Evolutionary conservation across 2,113 vertebrate species (phyloP).

Genomic region (Oceanodroma tethys): DNA sequence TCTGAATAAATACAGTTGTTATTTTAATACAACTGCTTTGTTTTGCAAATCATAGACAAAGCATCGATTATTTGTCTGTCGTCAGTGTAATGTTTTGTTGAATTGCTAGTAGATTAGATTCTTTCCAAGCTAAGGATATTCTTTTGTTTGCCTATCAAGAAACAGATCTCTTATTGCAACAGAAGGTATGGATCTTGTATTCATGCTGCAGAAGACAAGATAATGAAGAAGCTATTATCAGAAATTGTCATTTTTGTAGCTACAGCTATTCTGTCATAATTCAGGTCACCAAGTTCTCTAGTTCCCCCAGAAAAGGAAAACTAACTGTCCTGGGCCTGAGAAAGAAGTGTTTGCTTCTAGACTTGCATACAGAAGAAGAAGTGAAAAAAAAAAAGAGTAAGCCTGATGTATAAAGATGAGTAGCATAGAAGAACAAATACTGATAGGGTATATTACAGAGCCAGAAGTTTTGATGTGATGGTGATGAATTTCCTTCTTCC

Average conservation of each 20-base stretch:
- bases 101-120: background rate
- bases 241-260: background rate
- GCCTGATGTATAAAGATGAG: background rate
- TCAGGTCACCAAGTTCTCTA: background rate
- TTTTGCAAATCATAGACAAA: background rate
- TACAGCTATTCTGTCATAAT: background rate
- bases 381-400: background rate
- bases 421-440: background rate
- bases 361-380: background rate
- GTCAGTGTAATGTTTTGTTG: background rate
- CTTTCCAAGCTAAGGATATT: background rate
- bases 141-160: background rate
- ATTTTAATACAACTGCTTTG: background rate
- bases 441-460: background rate
- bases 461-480: background rate
- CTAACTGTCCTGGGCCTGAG: background rate
- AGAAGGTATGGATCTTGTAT: background rate
- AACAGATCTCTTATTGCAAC: background rate
- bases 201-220: background rate
- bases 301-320: background rate
- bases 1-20: background rate
- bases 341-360: background rate
- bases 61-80: background rate
- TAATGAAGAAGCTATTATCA: background rate
- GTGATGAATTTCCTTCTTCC: background rate